Base-by-base conservation (phyloP, 1,140 invertebrate genomes). In the Drosophila carrolli region DNA sequence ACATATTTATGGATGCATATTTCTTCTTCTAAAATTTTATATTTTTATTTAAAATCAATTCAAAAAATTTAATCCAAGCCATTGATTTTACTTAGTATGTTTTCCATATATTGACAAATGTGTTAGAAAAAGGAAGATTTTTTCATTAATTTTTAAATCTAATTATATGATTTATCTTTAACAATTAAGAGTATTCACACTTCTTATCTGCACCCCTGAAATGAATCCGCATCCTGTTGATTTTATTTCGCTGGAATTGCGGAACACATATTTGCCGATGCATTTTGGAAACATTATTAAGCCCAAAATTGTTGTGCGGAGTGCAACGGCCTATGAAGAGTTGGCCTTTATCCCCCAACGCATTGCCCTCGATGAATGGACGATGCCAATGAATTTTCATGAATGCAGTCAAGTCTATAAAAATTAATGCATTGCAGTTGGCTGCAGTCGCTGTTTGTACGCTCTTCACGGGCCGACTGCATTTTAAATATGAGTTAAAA, bases 381-480 rank as follows among this genome's bases (percentile, higher is more conserved):
- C 57, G 60, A 79, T 78, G 79, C 71, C 83, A 86, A 86, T 86
- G 83, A 88, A 86, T 86, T 86, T 86, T 86, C 83, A 86, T 86
- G 83, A 82, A 88, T 86, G 83, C 83, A 86, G 82, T 86, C 82
- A 88, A 86, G 83, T 86, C 83, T 88, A 86, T 86, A 86, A 86
- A 86, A 86, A 86, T 86, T 88, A 86, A 86, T 86, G 83, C 83
- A 66, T 76, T 68, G 83, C 83, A 88, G 83, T 86, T 86, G 75
- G 75, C 41, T 85, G 81, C 82, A 78, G 81, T 74, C 79, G 61
- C 51, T 29, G 37, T 57, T 57, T 44, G 41, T 32, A 14, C 29
- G 47, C 54, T 44, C 27, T 60, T 55, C 48, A 60, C 37, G 27
- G n/a, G 32, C 23, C 32, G 75, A 81, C 62, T 86, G 62, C 75